Evolutionary conservation across 2,113 vertebrate genomes (phyloP).

Genomic region (Coptodon rendalli): DNA sequence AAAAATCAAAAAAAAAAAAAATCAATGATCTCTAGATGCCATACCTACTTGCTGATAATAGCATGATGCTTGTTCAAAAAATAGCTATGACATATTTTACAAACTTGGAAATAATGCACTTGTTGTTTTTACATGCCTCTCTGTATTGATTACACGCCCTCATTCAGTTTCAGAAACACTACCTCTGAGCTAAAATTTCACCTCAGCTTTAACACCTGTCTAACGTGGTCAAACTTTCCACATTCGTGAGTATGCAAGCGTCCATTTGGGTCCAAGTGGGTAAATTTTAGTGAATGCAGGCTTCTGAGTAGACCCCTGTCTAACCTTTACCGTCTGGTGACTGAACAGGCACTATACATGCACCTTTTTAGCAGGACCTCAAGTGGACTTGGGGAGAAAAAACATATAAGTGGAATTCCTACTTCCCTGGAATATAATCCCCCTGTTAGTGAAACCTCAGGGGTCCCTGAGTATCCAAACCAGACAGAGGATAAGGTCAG

Average conservation of each 20-base stretch:
- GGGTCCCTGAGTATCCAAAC: neutral
- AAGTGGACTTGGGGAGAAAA: neutral
- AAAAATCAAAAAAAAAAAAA: neutral
- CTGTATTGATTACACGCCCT: neutral
- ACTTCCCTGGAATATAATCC: neutral
- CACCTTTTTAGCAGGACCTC: neutral
- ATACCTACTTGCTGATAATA: neutral
- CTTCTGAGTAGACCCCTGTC: neutral
- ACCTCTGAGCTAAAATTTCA: constrained; percentile 24
- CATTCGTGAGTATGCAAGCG: neutral
- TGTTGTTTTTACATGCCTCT: neutral
- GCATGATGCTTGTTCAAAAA: neutral
- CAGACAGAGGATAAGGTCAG: neutral
- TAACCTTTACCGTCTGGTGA: neutral
- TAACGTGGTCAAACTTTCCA: neutral
- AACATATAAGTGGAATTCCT: neutral
- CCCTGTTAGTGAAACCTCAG: neutral
- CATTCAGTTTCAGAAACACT: constrained; percentile 7
- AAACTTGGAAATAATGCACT: neutral
- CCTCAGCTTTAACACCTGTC: neutral
- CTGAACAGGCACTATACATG: neutral
- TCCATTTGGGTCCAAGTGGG: neutral
- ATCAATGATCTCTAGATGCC: neutral
- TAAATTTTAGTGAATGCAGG: neutral
- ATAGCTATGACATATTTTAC: neutral